Conservation (phyloP, 2,113 vertebrate genomes). For the Vombatus ursinus region DNA sequence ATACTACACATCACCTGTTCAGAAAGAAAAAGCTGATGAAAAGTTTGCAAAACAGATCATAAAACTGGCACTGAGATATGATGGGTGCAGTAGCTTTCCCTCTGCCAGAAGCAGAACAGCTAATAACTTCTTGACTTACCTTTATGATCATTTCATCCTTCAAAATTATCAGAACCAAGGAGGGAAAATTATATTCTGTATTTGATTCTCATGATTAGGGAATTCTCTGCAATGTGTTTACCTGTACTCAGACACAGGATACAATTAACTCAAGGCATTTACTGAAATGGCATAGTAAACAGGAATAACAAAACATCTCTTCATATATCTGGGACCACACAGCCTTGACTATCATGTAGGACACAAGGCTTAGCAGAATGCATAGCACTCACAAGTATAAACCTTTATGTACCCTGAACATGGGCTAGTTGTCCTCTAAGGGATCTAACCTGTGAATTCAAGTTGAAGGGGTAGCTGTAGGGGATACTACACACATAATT, state of each 20-base stretch:
- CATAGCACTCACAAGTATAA: neutral
- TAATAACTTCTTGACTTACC: neutral
- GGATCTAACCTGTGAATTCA: neutral
- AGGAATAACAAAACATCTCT: neutral
- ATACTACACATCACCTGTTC: neutral
- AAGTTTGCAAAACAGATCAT: neutral
- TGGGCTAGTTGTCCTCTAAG: neutral
- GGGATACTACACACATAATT: neutral
- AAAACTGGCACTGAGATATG: neutral
- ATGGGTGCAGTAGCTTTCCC: neutral
- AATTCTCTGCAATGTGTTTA: neutral
- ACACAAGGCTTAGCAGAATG: neutral
- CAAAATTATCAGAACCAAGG: neutral
- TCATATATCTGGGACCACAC: neutral
- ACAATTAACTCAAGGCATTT: neutral
- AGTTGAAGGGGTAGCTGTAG: neutral
- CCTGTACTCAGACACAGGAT: neutral
- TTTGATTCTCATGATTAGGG: neutral
- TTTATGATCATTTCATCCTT: neutral
- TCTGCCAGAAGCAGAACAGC: neutral
- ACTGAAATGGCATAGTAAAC: neutral
- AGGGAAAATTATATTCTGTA: neutral
- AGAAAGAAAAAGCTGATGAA: neutral
- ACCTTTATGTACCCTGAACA: neutral
- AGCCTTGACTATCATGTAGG: neutral